A percentile compares a stretch with the other conserved stretches of the same genome.
phyloP scores from a whole-genome alignment of 2,888 invertebrate species.

The Cephalotes varians region DNA sequence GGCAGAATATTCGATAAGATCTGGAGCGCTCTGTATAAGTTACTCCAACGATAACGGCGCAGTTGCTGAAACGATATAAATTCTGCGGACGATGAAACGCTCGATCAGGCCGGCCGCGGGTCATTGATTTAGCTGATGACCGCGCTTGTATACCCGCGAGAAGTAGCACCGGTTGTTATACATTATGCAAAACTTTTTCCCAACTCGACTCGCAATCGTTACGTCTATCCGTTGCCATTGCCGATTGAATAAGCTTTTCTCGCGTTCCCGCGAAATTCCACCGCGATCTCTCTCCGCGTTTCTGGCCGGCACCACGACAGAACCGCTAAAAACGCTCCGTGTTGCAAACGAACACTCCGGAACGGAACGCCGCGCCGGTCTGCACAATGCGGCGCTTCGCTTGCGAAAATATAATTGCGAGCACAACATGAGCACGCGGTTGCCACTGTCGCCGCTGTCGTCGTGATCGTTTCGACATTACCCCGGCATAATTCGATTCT shows the following conservation, averaged over 20 bases:
- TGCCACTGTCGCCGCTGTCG: not conserved
- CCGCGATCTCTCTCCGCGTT: not conserved
- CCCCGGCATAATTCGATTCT: conserved; percentile 15
- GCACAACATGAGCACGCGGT: not conserved
- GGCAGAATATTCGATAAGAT: not conserved
- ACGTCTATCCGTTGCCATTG: conserved; percentile 46
- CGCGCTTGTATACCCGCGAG: conserved; percentile 61
- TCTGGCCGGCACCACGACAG: not conserved
- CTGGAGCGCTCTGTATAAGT: not conserved
- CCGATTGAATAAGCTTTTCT: conserved; percentile 35
- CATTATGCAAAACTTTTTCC: conserved; percentile 71
- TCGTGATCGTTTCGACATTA: conserved; percentile 21
- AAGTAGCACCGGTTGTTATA: conserved; percentile 61
- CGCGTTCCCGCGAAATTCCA: conserved; percentile 22
- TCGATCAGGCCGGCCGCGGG: conserved; percentile 70
- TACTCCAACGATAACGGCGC: conserved; percentile 9
- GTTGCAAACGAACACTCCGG: not conserved
- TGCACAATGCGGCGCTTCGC: conserved; percentile 23
- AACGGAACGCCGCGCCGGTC: not conserved
- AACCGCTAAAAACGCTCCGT: conserved; percentile 28
- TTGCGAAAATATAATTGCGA: conserved; percentile 36
- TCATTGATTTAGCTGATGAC: conserved; percentile 74
- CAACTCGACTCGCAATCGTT: conserved; percentile 40
- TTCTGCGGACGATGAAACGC: conserved; percentile 68
- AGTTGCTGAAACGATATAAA: conserved; percentile 63